A percentile compares a stretch with the other conserved stretches of the same genome.
Evolutionary conservation across 2,888 invertebrate genomes (phyloP).

Genomic region (Arrhopalites spinosus): DNA sequence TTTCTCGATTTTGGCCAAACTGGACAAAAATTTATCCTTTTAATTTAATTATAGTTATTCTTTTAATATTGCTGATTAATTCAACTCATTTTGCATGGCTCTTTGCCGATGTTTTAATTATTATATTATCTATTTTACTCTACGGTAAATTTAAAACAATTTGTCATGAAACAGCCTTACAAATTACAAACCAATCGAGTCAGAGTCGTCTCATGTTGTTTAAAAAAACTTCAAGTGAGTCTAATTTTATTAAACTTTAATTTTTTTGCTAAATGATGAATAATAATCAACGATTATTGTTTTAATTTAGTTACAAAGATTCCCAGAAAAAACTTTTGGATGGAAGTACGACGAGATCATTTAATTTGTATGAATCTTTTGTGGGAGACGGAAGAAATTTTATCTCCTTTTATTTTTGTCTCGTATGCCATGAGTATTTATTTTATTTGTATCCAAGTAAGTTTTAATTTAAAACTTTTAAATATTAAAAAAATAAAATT

Average conservation of each 20-base stretch:
- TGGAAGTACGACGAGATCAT: conserved; percentile 47
- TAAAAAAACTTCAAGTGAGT: conserved; percentile 7
- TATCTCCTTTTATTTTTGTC: conserved; percentile 50
- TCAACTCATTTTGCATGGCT: conserved; percentile 39
- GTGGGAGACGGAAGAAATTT: conserved; percentile 44
- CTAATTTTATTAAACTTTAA: background rate
- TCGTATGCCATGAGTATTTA: conserved; percentile 47
- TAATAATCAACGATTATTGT: no score
- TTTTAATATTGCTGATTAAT: conserved; percentile 36
- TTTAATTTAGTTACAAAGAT: conserved; percentile 22
- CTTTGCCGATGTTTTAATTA: conserved; percentile 44
- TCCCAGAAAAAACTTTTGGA: conserved; percentile 37
- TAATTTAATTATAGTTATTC: conserved; percentile 25
- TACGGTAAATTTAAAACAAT: conserved; percentile 49
- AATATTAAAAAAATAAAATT: background rate
- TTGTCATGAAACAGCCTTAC: background rate
- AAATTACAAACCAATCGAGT: background rate
- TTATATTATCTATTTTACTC: conserved; percentile 42
- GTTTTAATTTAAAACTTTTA: background rate
- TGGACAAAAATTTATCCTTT: conserved; percentile 26
- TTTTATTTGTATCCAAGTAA: conserved; percentile 41
- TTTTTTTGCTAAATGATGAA: background rate
- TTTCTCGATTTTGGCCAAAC: background rate
- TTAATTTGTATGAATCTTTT: conserved; percentile 45
- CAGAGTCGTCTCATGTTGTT: background rate